phyloP scores from a whole-genome alignment of 2,113 vertebrate genomes.

The Salvelinus sp. region DNA sequence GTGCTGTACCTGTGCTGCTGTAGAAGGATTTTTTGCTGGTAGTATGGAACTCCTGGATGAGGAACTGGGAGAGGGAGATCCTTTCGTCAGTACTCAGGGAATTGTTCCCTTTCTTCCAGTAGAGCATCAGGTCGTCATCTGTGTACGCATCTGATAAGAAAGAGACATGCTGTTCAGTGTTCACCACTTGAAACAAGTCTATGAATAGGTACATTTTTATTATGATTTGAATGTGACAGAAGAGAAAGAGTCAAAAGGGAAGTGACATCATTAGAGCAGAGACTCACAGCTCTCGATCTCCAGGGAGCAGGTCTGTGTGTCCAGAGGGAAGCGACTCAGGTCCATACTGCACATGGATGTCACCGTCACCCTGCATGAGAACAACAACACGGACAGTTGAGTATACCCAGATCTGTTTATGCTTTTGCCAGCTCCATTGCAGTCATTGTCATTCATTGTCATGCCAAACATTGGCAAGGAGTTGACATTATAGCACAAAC shows the following conservation, averaged over 20 bases:
- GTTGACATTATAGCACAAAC: no score
- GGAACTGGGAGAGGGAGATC: conserved; percentile 92
- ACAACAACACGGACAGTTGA: conserved; percentile 29
- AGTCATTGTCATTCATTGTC: no score
- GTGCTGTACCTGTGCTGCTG: conserved; percentile 86
- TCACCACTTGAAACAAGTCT: not conserved
- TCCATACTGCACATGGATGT: conserved; percentile 97
- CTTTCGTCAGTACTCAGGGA: conserved; percentile 90
- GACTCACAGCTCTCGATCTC: conserved; percentile 97
- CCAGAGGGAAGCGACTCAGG: conserved; percentile 90
- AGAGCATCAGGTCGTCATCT: conserved; percentile 93
- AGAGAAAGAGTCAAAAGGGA: not conserved
- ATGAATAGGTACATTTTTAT: not conserved
- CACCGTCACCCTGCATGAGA: conserved; percentile 85
- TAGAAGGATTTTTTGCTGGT: conserved; percentile 91
- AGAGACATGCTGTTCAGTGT: not conserved
- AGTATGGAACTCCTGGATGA: conserved; percentile 93
- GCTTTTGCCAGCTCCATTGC: no score
- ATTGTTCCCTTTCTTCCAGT: conserved; percentile 93
- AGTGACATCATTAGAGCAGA: not conserved
- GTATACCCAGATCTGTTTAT: not conserved
- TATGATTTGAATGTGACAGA: not conserved
- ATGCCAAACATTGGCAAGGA: not conserved
- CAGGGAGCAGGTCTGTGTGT: conserved; percentile 90
- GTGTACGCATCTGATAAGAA: conserved; percentile 86